Percentiles rank a stretch among this genome's conserved stretches.
Conservation (phyloP, 2,797 vertebrate genomes). For the Ptychadena robeensis region DNA sequence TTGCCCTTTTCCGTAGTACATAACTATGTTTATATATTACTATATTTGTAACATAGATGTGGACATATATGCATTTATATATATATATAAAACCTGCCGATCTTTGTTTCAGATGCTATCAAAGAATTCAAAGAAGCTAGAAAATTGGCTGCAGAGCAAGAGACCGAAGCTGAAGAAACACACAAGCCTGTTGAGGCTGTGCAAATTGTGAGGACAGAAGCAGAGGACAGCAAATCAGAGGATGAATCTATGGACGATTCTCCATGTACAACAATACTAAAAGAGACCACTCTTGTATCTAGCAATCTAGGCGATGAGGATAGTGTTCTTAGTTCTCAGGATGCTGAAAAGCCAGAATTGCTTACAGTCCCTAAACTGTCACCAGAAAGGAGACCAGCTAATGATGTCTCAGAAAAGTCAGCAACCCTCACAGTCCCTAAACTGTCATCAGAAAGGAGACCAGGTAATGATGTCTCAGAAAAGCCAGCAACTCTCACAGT, state of each 20-base stretch:
- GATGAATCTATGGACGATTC: constrained; percentile 53
- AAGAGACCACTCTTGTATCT: constrained; percentile 31
- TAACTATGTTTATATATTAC: too few relatives aligned
- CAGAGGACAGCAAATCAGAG: constrained; percentile 44
- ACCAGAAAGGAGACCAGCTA: constrained; percentile 10
- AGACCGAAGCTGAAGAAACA: constrained; percentile 52
- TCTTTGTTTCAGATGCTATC: constrained; percentile 71
- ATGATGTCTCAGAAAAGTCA: constrained; percentile 19
- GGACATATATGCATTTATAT: neutral
- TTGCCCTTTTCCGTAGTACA: too few relatives aligned
- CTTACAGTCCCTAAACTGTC: constrained; percentile 33
- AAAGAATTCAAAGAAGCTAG: constrained; percentile 78
- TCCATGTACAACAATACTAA: neutral
- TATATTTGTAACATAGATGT: neutral
- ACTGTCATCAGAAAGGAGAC: constrained; percentile 24
- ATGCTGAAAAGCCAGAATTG: constrained; percentile 33
- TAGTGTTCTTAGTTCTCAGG: neutral
- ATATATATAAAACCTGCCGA: neutral
- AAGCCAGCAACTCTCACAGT: too few relatives aligned
- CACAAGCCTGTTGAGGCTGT: constrained; percentile 5
- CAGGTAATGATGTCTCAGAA: too few relatives aligned
- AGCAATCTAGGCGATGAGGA: constrained; percentile 35
- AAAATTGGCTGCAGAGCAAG: constrained; percentile 63
- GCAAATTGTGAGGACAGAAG: constrained; percentile 38
- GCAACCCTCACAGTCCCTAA: constrained; percentile 34